A percentile compares a stretch with the other conserved stretches of the same genome.
phyloP scores from a whole-genome alignment of 2,797 vertebrate genomes.

The Oophaga sylvatica region DNA sequence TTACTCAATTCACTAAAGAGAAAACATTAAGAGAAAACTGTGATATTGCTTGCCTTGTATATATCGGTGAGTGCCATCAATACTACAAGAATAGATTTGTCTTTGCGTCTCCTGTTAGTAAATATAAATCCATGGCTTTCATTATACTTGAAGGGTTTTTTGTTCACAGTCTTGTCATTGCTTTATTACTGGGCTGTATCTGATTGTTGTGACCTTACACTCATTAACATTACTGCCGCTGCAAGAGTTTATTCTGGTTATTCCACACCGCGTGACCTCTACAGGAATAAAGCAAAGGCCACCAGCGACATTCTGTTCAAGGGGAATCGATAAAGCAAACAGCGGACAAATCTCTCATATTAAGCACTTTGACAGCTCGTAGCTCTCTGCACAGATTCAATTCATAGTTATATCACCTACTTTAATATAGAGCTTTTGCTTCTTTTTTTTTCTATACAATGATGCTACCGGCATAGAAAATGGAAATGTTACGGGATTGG shows the following conservation, averaged over 20 bases:
- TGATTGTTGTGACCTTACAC: constrained; percentile 52
- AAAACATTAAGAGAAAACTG: background rate
- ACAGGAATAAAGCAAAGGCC: constrained; percentile 62
- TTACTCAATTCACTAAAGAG: background rate
- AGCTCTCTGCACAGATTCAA: constrained; percentile 51
- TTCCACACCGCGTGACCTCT: constrained; percentile 55
- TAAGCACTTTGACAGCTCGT: constrained; percentile 54
- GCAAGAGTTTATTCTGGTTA: constrained; percentile 44
- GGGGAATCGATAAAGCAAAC: constrained; percentile 58
- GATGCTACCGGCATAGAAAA: constrained; percentile 63
- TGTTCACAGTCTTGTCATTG: constrained; percentile 25
- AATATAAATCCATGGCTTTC: constrained; percentile 7
- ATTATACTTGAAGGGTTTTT: constrained; percentile 1
- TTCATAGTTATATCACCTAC: constrained; percentile 46
- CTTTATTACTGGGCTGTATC: constrained; percentile 41
- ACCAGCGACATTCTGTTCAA: constrained; percentile 53
- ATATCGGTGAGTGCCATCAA: background rate
- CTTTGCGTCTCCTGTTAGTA: constrained; percentile 4
- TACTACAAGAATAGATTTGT: constrained; percentile 13
- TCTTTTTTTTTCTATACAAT: constrained; percentile 22
- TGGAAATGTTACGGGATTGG: constrained; percentile 54
- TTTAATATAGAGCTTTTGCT: constrained; percentile 32
- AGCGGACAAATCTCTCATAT: constrained; percentile 60
- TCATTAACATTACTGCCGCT: constrained; percentile 57
- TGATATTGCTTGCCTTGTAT: background rate